A percentile compares a stretch with the other conserved stretches of the same genome.
Evolutionary conservation across 2,113 vertebrate genomes (phyloP).

Genomic region (Columbina picui): DNA sequence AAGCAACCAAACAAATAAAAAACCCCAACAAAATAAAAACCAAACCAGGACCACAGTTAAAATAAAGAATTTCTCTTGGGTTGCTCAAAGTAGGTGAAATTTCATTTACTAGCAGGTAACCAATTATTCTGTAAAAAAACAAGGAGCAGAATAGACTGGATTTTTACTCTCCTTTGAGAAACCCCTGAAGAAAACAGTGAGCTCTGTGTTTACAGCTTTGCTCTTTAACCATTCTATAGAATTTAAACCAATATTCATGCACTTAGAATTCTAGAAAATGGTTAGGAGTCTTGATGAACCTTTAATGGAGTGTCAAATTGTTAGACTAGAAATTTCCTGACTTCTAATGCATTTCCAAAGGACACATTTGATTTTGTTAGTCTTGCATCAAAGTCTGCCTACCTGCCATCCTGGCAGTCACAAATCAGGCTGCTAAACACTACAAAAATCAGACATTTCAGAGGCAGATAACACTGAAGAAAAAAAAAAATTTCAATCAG

Average conservation of each 20-base stretch:
- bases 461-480: not conserved
- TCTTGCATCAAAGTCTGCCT: not conserved
- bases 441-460: not conserved
- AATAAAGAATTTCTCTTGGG: not conserved
- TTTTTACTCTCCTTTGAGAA: not conserved
- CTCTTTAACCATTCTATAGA: not conserved
- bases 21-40: rapidly evolving
- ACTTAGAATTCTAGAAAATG: not conserved
- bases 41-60: not conserved
- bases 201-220: not conserved
- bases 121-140: not conserved
- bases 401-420: not conserved
- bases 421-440: not conserved
- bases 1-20: not conserved
- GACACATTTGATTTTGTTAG: not conserved
- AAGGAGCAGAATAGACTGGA: not conserved
- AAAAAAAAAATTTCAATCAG: not conserved
- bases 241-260: not conserved
- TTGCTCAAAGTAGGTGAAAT: not conserved
- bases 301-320: not conserved
- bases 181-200: not conserved
- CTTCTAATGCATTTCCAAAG: not conserved
- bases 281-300: not conserved
- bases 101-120: not conserved
- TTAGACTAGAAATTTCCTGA: not conserved